Base-by-base conservation (phyloP, 2,888 invertebrate genomes). In the Trachelus tabidus region DNA sequence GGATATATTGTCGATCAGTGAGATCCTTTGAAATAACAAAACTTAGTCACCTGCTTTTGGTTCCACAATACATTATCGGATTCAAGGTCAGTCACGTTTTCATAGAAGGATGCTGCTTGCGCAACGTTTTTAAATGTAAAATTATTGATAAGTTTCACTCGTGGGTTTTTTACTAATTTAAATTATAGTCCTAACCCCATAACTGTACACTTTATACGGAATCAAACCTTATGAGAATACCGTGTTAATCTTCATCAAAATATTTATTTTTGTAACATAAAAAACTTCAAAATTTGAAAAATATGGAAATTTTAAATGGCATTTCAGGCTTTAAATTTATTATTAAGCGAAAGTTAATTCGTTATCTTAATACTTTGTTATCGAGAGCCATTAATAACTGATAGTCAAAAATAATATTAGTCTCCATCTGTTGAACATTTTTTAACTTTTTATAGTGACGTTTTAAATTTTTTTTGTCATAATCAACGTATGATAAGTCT, bases 51-150 rank as follows among this genome's bases (percentile, higher is more conserved):
- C 56, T 56, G 23, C 56, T 23, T 23, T 23, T 23, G 23, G 23
- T 2, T 15, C 0, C 23, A 9, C 40, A 2, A 23, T 23, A 56
- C 9, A 1, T 56, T 15, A 23, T 56, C 9, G 56, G 71, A 71
- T 71, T 34, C 33, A 71, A 71, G 71, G 71, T 71, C 71, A 71
- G 71, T 71, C 34, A 34, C 15, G 12, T 71, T 11, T 71, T 71
- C 6, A 69, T 37, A 1, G 15, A 56, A 9, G 56, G 23, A 56
- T 2, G 1, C 23, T 56, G 23, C 23, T 56, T 56, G 56, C 56
- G 23, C 23, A 56, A 34, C 3, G 23, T 15, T 33, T 34, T 34
- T 35, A n/a, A n/a, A 74, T 35, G 35, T n/a, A 23, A 37, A 23
- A 2, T 30, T 33, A 74, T 31, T 9, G 12, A 35, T 2, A 34